These are phyloP conservation scores for Mixornis gularis DNA, from an alignment of 2,113 vertebrate genomes.

Conservation along the genomic window DNA sequence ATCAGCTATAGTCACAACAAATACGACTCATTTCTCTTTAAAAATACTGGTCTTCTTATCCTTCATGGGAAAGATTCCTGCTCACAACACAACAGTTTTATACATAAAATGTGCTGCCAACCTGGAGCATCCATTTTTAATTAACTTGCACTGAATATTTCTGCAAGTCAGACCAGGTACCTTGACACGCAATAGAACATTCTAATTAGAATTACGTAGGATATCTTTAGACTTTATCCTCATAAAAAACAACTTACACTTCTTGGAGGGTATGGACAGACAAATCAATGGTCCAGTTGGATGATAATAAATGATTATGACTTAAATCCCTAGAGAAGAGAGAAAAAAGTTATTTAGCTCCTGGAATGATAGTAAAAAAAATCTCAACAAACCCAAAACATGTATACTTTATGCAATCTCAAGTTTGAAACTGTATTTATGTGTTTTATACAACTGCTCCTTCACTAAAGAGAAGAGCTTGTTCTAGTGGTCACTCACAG, in stretches of 20 bases:
- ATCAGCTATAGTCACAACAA: background rate
- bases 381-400: background rate
- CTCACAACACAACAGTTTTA: background rate
- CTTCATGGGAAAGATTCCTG: background rate
- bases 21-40: background rate
- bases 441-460: background rate
- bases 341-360: background rate
- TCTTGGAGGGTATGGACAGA: conserved; percentile 70
- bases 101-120: background rate
- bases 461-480: background rate
- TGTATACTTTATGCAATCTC: background rate
- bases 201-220: background rate
- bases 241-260: conserved; percentile 72
- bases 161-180: background rate
- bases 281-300: conserved; percentile 72
- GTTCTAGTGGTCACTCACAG: background rate
- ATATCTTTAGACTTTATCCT: background rate
- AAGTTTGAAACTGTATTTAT: background rate
- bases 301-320: conserved; percentile 71
- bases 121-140: background rate
- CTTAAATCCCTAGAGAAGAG: conserved; percentile 75
- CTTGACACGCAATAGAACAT: background rate
- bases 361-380: background rate
- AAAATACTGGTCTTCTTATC: background rate
- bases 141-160: background rate